Conservation (phyloP, 1,140 invertebrate species). For the Lysiphlebus fabarum region DNA sequence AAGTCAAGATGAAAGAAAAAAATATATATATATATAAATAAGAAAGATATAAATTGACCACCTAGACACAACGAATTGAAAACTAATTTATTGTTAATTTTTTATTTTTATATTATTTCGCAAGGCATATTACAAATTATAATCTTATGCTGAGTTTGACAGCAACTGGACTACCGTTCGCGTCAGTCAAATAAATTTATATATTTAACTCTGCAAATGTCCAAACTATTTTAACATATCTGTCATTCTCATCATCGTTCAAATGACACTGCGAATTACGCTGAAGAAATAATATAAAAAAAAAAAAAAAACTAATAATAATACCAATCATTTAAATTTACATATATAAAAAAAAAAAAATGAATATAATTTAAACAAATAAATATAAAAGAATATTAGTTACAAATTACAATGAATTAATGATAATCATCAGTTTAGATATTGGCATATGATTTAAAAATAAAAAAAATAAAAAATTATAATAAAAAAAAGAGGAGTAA, state of each 20-base stretch:
- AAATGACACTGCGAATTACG: not conserved
- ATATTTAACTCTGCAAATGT: too few species aligned
- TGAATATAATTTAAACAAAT: not conserved
- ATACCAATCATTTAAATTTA: too few species aligned
- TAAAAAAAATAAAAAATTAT: not conserved
- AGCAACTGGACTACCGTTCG: conserved; percentile 18
- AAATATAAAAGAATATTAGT: not conserved
- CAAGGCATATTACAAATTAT: not conserved
- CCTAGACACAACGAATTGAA: not conserved
- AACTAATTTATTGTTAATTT: not conserved
- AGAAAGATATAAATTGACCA: not conserved
- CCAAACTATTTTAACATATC: conserved; percentile 3
- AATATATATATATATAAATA: too few species aligned
- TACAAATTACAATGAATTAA: not conserved
- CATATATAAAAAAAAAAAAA: too few species aligned
- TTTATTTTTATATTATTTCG: not conserved
- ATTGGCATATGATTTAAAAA: not conserved
- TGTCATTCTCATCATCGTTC: not conserved
- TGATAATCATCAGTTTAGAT: too few species aligned
- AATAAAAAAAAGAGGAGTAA: not conserved
- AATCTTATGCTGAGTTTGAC: conserved; percentile 15
- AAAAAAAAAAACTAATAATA: not conserved
- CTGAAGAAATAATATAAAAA: not conserved
- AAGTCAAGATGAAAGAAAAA: too few species aligned
- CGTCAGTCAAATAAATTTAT: not conserved